These are phyloP conservation scores for Hybos culiciformis DNA, from an alignment of 2,888 invertebrate species.

Conservation along the genomic window DNA sequence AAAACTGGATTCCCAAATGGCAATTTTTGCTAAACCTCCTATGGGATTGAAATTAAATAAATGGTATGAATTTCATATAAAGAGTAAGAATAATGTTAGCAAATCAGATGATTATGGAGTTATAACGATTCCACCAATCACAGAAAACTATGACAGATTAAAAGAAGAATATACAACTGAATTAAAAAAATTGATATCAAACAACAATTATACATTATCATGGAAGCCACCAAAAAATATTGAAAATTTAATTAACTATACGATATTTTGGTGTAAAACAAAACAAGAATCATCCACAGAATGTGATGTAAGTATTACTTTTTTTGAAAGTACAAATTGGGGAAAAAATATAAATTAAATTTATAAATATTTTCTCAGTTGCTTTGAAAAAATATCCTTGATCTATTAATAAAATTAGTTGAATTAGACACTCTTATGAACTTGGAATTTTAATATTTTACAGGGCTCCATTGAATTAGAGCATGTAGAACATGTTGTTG, in stretches of 20 bases:
- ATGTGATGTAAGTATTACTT: constrained; percentile 45
- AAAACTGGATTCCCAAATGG: constrained; percentile 5
- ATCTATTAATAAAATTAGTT: constrained; percentile 1
- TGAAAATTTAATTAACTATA: constrained; percentile 48
- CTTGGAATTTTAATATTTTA: too few relatives aligned
- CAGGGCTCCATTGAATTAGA: constrained; percentile 50
- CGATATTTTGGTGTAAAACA: constrained; percentile 65
- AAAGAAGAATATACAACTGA: constrained; percentile 29
- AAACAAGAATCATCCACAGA: constrained; percentile 42
- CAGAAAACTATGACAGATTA: neutral
- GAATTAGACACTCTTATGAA: neutral
- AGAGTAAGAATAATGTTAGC: constrained; percentile 48
- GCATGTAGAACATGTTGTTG: constrained; percentile 43
- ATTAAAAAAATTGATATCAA: constrained; percentile 59
- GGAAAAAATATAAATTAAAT: neutral
- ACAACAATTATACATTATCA: constrained; percentile 57
- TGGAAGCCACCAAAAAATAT: constrained; percentile 47
- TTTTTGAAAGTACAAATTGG: too few relatives aligned
- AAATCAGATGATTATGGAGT: constrained; percentile 41
- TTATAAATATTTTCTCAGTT: neutral
- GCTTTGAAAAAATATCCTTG: neutral
- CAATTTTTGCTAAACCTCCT: constrained; percentile 8
- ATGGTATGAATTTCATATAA: constrained; percentile 38
- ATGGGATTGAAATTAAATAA: neutral
- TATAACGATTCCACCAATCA: constrained; percentile 42